These are phyloP conservation scores for Tetraneura akinire DNA, from an alignment of 1,140 invertebrate genomes.

Conservation along the genomic window DNA sequence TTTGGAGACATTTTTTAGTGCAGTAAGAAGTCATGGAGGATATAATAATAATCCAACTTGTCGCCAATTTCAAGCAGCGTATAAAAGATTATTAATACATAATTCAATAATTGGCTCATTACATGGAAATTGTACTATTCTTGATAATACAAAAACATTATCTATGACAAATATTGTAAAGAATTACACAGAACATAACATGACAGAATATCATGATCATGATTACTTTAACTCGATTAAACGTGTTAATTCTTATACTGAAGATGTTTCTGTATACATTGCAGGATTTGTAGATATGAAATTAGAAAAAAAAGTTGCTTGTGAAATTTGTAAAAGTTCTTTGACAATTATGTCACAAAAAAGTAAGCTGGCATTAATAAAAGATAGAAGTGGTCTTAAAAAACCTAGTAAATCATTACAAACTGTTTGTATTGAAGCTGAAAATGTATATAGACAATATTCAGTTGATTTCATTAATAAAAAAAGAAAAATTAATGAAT, in stretches of 20 bases:
- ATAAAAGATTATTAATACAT: neutral
- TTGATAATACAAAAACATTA: neutral
- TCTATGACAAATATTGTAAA: neutral
- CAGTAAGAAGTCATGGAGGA: neutral
- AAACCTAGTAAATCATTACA: neutral
- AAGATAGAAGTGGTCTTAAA: neutral
- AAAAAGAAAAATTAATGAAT: no score
- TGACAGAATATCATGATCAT: neutral
- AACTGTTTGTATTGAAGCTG: neutral
- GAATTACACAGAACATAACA: neutral
- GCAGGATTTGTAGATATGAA: neutral
- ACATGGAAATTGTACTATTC: constrained; percentile 9
- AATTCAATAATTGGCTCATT: neutral
- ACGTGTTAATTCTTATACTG: neutral
- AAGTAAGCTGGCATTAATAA: neutral
- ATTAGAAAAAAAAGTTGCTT: neutral
- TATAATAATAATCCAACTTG: constrained; percentile 18
- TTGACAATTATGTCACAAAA: neutral
- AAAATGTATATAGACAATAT: no score
- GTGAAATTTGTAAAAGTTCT: neutral
- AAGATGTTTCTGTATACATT: neutral
- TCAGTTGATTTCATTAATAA: no score
- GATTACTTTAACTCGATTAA: neutral
- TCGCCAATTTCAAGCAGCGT: neutral
- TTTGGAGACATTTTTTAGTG: neutral